phyloP scores from a whole-genome alignment of 1,140 invertebrate species.

The Daktulosphaira vitifoliae region DNA sequence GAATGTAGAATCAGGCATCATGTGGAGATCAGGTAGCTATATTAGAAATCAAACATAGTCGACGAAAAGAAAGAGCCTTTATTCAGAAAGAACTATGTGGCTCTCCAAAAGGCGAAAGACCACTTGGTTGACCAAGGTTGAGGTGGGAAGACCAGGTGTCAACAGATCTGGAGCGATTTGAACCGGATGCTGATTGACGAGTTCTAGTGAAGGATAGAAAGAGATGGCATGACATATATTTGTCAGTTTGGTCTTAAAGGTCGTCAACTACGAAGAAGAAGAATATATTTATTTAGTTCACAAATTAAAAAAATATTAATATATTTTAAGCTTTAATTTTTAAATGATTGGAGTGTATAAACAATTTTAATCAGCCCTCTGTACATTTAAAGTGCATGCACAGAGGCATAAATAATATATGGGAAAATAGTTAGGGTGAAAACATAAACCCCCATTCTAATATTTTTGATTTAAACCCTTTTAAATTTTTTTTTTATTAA shows the following conservation, averaged over 20 bases:
- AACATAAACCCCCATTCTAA: too few relatives aligned
- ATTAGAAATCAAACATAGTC: slow-evolving; percentile 16
- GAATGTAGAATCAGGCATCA: slow-evolving; percentile 19
- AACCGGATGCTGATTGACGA: slow-evolving; percentile 1
- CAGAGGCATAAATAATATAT: too few relatives aligned
- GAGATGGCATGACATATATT: neutral
- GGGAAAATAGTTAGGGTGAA: too few relatives aligned
- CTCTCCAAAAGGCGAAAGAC: neutral
- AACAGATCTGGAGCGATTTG: neutral
- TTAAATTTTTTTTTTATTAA: too few relatives aligned
- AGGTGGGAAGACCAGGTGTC: neutral
- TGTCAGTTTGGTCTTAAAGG: neutral
- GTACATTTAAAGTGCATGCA: too few relatives aligned
- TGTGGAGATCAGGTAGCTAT: slow-evolving; percentile 21
- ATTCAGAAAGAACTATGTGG: neutral
- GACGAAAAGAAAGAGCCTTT: slow-evolving; percentile 4
- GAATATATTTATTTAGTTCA: too few relatives aligned
- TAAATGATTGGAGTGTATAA: too few relatives aligned
- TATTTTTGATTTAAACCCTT: too few relatives aligned
- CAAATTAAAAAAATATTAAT: too few relatives aligned
- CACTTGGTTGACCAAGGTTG: too few relatives aligned
- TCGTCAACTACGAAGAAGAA: neutral
- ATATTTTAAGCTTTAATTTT: too few relatives aligned
- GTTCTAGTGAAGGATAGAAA: neutral
- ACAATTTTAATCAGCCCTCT: too few relatives aligned